These are phyloP conservation scores for Elysia crispata DNA, from an alignment of 2,888 invertebrate species.

Conservation along the genomic window DNA sequence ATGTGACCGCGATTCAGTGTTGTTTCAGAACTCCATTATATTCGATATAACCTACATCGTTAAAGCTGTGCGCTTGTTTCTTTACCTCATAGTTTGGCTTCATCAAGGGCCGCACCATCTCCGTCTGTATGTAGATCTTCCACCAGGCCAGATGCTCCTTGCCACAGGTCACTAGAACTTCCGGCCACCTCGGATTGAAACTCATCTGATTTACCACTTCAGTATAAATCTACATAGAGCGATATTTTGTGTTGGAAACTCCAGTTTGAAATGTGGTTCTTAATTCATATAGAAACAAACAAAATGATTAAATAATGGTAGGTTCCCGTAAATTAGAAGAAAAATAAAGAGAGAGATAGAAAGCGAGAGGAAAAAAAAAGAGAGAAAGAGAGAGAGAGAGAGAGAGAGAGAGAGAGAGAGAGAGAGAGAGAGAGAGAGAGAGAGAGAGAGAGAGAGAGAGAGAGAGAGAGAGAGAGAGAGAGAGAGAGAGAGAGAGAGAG, in stretches of 20 bases:
- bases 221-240: conserved; percentile 60
- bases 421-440: too few relatives aligned
- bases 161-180: conserved; percentile 69
- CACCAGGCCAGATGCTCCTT: conserved; percentile 75
- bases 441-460: too few relatives aligned
- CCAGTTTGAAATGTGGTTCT: neutral
- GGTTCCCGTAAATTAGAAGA: too few relatives aligned
- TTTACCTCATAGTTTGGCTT: conserved; percentile 72
- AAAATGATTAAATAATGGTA: too few relatives aligned
- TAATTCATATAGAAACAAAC: too few relatives aligned
- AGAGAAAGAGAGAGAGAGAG: neutral
- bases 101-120: conserved; percentile 57
- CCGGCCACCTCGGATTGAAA: conserved; percentile 67
- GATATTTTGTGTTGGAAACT: neutral
- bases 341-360: too few relatives aligned
- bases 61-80: neutral
- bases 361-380: neutral
- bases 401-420: neutral
- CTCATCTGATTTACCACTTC: conserved; percentile 69
- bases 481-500: too few relatives aligned
- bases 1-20: too few relatives aligned
- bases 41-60: too few relatives aligned
- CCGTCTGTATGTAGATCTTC: conserved; percentile 64
- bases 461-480: too few relatives aligned
- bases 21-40: too few relatives aligned